Evolutionary conservation across 1,140 invertebrate genomes (phyloP), one percentile per base, ranked within the genome.

Genomic region (Dryas iulia): DNA sequence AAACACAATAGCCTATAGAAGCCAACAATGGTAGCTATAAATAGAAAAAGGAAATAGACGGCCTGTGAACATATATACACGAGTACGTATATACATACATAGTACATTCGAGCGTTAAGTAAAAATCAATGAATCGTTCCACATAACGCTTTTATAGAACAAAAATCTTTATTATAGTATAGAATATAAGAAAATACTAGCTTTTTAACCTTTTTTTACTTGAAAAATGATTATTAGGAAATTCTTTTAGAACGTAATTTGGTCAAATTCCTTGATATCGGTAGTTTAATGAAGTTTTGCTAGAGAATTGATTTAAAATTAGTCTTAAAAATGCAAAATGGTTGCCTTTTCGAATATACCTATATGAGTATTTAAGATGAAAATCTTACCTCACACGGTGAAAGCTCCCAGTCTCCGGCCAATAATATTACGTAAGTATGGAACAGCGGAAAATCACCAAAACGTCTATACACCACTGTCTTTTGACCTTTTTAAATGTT

Each of bases 371-470:
- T 21, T 21, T 47, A 47, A 47, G 39, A 47, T 39, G n/a, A 39
- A 39, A 3, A 39, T 81, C 82, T 82, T 83, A 63, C 57, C 59
- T 70, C 71, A 70, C 6, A 47, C 62, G 52, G 35, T 18, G 59
- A 47, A 66, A 73, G 73, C 74, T 79, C 66, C 77, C 74, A 75
- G 79, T 78, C 69, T 76, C 67, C 63, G 57, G 59, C 35, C 66
- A 80, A 70, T 76, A 83, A 76, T 79, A 84, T 87, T 87, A 87
- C 85, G 85, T 87, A 87, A 87, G 77, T 65, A 0, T 52, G 18
- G 7, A 53, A 73, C 69, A 58, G 39, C 18, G 10, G 21, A 47
- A 47, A 47, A 10, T 47, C 14, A 18, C 14, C 18, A 18, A 47
- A 47, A 47, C 21, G 18, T 21, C 14, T 14, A 47, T 47, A 11